A percentile compares a stretch with the other conserved stretches of the same genome.
Conservation (phyloP, 2,113 vertebrate species). For the Rhadina sibilatrix region DNA sequence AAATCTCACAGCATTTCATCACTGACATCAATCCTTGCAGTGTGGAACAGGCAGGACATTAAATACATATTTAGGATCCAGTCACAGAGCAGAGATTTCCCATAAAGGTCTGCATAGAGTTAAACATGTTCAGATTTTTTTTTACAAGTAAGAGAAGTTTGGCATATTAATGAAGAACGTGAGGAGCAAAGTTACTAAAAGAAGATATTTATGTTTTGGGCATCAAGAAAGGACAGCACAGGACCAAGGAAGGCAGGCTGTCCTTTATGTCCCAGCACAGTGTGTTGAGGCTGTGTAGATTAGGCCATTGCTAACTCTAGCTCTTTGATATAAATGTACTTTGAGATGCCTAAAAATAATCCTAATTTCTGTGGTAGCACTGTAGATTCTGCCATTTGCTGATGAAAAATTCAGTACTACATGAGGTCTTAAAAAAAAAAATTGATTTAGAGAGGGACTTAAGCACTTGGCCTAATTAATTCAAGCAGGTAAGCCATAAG, state of each 20-base stretch:
- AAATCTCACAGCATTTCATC: background rate
- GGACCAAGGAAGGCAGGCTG: background rate
- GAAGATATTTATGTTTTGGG: background rate
- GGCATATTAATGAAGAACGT: background rate
- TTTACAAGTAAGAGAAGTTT: background rate
- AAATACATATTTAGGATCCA: background rate
- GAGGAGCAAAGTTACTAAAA: background rate
- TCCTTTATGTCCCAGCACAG: background rate
- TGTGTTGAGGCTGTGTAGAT: rapidly evolving
- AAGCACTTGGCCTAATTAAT: background rate
- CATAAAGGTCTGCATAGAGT: background rate
- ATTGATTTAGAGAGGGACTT: background rate
- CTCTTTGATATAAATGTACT: background rate
- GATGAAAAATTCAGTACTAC: background rate
- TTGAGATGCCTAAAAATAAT: background rate
- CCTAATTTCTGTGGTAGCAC: background rate
- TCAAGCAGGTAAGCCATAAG: background rate
- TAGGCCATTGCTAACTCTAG: background rate
- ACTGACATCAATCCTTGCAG: background rate
- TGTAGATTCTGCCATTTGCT: background rate
- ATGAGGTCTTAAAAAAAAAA: background rate
- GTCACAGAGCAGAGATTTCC: background rate
- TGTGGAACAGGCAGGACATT: background rate
- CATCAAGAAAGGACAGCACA: background rate
- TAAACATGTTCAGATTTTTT: background rate